Conservation (phyloP, 2,797 vertebrate species). For the Hoplostethus atlanticus region DNA sequence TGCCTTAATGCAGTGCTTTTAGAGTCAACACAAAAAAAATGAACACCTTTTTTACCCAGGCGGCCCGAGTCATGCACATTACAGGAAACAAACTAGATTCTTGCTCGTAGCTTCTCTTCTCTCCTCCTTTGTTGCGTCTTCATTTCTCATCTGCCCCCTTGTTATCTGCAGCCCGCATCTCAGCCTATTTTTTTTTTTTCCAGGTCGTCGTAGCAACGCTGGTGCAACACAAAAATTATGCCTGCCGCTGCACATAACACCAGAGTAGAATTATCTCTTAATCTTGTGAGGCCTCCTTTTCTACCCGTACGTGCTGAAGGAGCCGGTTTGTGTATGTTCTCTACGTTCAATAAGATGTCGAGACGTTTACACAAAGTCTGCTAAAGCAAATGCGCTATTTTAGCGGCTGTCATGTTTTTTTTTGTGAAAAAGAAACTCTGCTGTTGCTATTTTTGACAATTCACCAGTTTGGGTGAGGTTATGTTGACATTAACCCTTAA, state of each 20-base stretch:
- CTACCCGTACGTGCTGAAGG: constrained; percentile 53
- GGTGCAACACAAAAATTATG: constrained; percentile 70
- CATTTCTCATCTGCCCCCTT: constrained; percentile 67
- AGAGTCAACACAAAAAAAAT: constrained; percentile 28
- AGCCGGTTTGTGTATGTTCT: constrained; percentile 43
- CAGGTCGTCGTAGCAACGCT: constrained; percentile 84
- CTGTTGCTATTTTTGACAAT: constrained; percentile 30
- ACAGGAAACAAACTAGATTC: constrained; percentile 64
- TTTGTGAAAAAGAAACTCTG: constrained; percentile 16
- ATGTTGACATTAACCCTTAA: constrained; percentile 3
- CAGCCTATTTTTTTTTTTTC: constrained; percentile 79
- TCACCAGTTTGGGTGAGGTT: constrained; percentile 18
- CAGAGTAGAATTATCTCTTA: constrained; percentile 74
- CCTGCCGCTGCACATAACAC: constrained; percentile 71
- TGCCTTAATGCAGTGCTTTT: constrained; percentile 53
- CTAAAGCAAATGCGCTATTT: constrained; percentile 58
- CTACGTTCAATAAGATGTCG: constrained; percentile 55
- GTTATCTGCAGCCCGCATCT: constrained; percentile 84
- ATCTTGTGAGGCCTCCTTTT: constrained; percentile 75
- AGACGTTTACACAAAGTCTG: constrained; percentile 49
- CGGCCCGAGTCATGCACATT: constrained; percentile 53
- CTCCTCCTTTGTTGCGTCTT: constrained; percentile 61
- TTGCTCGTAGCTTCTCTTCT: constrained; percentile 30
- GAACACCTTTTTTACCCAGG: constrained; percentile 41
- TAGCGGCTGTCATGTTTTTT: constrained; percentile 38